Base-by-base conservation (phyloP, 2,113 vertebrate genomes). In the Condylura cristata region DNA sequence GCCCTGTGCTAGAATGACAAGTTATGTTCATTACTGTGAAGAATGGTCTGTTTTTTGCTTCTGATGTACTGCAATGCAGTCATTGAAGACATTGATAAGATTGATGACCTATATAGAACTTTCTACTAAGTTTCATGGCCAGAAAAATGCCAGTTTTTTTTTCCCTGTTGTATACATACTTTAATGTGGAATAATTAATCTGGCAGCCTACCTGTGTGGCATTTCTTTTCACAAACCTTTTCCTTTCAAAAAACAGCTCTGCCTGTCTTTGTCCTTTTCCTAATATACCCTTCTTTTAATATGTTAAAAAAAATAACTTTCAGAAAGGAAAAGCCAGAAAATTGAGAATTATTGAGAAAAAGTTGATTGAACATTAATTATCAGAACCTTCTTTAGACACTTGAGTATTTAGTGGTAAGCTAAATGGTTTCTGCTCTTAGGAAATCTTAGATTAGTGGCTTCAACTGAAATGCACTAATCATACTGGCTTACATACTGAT, bases 401-500 rank as follows among this genome's bases (percentile, higher is more conserved):
- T 74, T 74, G 39, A 66, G 8, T 56, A 41, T 74, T 7, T 53
- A 85, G 28, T 66, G 26, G 63, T 66, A 32, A 86, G 28, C 48
- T 89, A 83, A 79, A 51, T 72, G 12, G 11, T 72, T 37, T 71
- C 8, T 90, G n/a, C 24, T 26, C 53, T 95, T 60, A 84, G 37
- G 84, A 48, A 86, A 46, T 86, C 48, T 44, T 58, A 80, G 74
- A 72, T 8, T 86, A 82, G 51, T 92, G 63, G 53, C 80, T 86
- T 6, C 71, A 95, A 87, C 60, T 81, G 78, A 81, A 95, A 80
- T 60, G 26, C 5, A 41, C 81, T 94, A 83, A 70, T 94, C 94
- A 86, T 88, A 93, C 80, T 61, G 51, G 17, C 80, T 84, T 76
- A n/a, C 44, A 66, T 88, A 32, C 37, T 85, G 22, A 89, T 16